Evolutionary conservation across 1,140 invertebrate species (phyloP).

Genomic region (Yoshiicerus persimilis): DNA sequence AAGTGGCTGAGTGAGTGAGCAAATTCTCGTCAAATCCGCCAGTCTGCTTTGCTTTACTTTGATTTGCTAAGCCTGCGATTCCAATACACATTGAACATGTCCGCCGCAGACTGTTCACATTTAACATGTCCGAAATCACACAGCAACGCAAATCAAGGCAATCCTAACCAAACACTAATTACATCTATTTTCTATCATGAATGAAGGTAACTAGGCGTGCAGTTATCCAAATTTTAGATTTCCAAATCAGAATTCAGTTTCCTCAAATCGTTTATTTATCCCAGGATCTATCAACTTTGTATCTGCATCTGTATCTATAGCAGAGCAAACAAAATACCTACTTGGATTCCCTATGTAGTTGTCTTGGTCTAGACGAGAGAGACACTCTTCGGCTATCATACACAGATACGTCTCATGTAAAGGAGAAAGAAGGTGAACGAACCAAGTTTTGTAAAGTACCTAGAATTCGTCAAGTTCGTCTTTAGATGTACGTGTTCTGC

Average conservation of each 20-base stretch:
- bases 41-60: not conserved
- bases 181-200: not conserved
- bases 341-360: not conserved
- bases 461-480: not conserved
- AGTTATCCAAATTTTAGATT: not conserved
- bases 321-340: not conserved
- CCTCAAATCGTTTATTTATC: not conserved
- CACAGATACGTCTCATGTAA: not conserved
- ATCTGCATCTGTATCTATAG: not conserved
- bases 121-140: not conserved
- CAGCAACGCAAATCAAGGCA: not conserved
- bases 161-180: not conserved
- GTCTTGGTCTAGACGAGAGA: not conserved
- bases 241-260: not conserved
- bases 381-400: not conserved
- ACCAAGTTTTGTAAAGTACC: not conserved
- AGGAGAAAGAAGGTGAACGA: slow-evolving; percentile 11
- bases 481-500: not conserved
- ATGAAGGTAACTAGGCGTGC: not conserved
- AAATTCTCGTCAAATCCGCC: not conserved
- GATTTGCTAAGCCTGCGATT: not conserved
- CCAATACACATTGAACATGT: not conserved
- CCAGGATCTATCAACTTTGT: not conserved
- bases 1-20: not conserved
- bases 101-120: not conserved